Evolutionary conservation across 1,140 invertebrate species (phyloP).

Genomic region (Drosophila equinoxialis): DNA sequence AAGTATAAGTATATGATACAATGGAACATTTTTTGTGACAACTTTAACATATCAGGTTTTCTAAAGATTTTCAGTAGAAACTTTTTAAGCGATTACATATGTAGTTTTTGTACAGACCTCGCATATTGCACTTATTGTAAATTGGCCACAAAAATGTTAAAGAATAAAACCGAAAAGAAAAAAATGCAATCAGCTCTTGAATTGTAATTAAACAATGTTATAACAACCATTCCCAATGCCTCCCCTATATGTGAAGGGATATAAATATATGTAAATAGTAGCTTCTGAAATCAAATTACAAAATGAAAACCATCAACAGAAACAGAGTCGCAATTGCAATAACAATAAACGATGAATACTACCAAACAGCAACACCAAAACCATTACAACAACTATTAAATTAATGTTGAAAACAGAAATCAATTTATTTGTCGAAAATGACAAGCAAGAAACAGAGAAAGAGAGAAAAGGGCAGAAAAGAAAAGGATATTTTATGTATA

Average conservation of each 20-base stretch:
- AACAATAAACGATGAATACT: constrained; percentile 46
- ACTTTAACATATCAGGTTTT: too few relatives aligned
- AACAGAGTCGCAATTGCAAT: constrained; percentile 41
- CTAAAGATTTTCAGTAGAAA: too few relatives aligned
- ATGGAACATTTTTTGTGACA: too few relatives aligned
- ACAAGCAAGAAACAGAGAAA: constrained; percentile 28
- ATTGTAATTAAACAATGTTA: constrained; percentile 61
- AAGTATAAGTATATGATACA: too few relatives aligned
- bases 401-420: constrained; percentile 62
- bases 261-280: neutral
- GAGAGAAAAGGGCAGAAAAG: neutral
- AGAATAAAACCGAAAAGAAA: constrained; percentile 34
- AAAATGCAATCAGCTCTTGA: constrained; percentile 23
- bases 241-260: neutral
- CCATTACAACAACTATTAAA: constrained; percentile 63
- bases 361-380: constrained; percentile 17
- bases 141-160: constrained; percentile 51
- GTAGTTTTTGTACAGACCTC: neutral
- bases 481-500: constrained; percentile 32
- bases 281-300: constrained; percentile 56
- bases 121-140: constrained; percentile 25
- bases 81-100: neutral
- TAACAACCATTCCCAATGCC: constrained; percentile 18
- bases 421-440: constrained; percentile 64
- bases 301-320: constrained; percentile 51